phyloP scores from a whole-genome alignment of 2,113 vertebrate genomes.

The Axis porcinus region DNA sequence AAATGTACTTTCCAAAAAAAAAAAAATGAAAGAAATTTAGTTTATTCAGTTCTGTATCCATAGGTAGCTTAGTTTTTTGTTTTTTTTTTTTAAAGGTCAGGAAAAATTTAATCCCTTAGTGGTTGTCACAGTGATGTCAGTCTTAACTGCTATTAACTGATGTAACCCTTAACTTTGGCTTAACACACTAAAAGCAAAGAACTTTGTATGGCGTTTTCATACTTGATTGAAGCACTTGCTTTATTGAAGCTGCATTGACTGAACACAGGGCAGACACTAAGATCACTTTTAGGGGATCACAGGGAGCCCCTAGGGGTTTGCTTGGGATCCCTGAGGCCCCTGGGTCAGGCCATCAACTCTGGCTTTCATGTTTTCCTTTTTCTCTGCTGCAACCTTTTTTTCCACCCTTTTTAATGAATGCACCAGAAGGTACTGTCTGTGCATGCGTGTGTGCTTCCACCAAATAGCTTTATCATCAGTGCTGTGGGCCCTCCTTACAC shows the following conservation, averaged over 20 bases:
- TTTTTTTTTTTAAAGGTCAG: background rate
- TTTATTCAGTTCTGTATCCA: background rate
- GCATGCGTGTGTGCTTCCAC: background rate
- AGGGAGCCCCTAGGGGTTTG: constrained; percentile 67
- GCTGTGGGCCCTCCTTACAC: background rate
- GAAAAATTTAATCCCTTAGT: constrained; percentile 1
- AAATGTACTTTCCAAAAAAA: background rate
- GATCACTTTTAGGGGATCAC: constrained; percentile 66
- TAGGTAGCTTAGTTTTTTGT: background rate
- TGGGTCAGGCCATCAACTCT: constrained; percentile 64
- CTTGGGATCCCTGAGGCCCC: constrained; percentile 70
- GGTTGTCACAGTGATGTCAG: background rate
- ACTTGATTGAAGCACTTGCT: constrained; percentile 65
- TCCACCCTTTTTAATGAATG: constrained; percentile 23
- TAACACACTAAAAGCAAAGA: constrained; percentile 7
- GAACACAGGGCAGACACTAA: constrained; percentile 64
- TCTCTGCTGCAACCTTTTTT: constrained; percentile 68
- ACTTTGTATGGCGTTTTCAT: constrained; percentile 7
- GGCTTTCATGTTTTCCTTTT: constrained; percentile 70
- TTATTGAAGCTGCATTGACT: constrained; percentile 71
- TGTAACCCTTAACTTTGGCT: background rate
- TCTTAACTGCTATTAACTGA: background rate
- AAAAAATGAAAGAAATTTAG: background rate
- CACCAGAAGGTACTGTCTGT: constrained; percentile 42
- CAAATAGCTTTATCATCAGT: constrained; percentile 41